These are phyloP conservation scores for Strix occidentalis DNA, from an alignment of 2,797 vertebrate genomes.

Conservation along the genomic window DNA sequence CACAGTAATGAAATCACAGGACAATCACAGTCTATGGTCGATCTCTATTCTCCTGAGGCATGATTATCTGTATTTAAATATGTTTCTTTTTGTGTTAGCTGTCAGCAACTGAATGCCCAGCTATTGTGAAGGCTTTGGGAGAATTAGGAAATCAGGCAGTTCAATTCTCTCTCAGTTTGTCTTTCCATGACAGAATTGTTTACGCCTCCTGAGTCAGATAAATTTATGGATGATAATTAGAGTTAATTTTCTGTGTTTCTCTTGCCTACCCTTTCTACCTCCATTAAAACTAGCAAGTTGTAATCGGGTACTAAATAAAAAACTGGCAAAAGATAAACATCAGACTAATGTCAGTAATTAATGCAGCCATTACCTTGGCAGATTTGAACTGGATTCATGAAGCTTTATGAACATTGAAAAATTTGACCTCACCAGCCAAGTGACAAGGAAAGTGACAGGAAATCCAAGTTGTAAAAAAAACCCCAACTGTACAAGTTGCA, in stretches of 20 bases:
- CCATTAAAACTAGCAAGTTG: constrained; percentile 1
- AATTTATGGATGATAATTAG: constrained; percentile 28
- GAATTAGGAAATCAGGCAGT: constrained; percentile 25
- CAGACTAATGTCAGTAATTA: background rate
- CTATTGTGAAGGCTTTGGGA: background rate
- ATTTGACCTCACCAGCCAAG: background rate
- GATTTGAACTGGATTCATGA: background rate
- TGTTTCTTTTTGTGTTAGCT: constrained; percentile 17
- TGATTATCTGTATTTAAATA: constrained; percentile 39
- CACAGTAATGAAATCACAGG: background rate
- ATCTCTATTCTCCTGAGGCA: background rate
- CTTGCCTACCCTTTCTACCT: background rate
- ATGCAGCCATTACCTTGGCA: background rate
- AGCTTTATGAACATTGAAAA: background rate
- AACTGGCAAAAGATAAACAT: constrained; percentile 8
- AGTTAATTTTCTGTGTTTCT: constrained; percentile 40
- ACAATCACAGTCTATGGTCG: background rate
- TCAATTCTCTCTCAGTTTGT: background rate
- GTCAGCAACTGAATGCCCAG: constrained; percentile 11
- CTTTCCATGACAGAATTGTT: constrained; percentile 6
- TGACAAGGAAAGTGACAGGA: background rate
- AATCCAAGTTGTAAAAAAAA: background rate
- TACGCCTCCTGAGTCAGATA: background rate
- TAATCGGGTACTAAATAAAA: background rate
- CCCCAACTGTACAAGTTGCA: background rate